Evolutionary conservation across 1,140 invertebrate genomes (phyloP).

Genomic region (Lordiphosa mommai): DNA sequence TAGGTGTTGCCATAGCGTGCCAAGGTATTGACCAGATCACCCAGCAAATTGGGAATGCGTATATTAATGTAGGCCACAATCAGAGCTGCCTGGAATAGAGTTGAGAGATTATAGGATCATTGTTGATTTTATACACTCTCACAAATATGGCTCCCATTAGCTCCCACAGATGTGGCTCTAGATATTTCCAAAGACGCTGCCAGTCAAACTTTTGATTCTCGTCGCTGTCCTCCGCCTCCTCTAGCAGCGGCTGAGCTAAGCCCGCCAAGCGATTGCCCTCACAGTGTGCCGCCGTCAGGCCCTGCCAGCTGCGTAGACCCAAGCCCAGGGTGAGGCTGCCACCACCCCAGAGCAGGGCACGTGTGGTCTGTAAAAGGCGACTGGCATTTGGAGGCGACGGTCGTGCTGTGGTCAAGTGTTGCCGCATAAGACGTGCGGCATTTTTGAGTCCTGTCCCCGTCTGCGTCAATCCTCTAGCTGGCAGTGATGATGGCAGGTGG

Average conservation of each 20-base stretch:
- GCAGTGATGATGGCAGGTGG: conserved; percentile 37
- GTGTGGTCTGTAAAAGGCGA: conserved; percentile 34
- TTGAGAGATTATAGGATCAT: not conserved
- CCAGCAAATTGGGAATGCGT: conserved; percentile 88
- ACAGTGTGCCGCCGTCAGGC: conserved; percentile 35
- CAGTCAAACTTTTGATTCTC: conserved; percentile 82
- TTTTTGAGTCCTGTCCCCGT: conserved; percentile 40
- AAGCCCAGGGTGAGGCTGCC: conserved; percentile 45
- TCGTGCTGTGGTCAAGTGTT: conserved; percentile 18
- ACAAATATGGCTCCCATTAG: conserved; percentile 82
- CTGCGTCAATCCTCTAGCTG: conserved; percentile 1
- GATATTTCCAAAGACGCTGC: conserved; percentile 84
- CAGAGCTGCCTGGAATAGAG: conserved; percentile 86
- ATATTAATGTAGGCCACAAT: conserved; percentile 90
- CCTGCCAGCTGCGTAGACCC: conserved; percentile 43
- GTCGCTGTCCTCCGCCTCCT: conserved; percentile 15
- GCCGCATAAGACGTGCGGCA: conserved; percentile 50
- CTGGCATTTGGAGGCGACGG: not conserved
- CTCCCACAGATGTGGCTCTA: conserved; percentile 82
- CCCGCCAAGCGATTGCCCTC: conserved; percentile 65
- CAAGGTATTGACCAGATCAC: conserved; percentile 88
- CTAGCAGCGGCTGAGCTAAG: conserved; percentile 71
- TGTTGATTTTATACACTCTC: conserved; percentile 51
- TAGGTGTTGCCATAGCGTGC: conserved; percentile 81
- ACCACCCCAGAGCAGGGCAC: conserved; percentile 50